These are phyloP conservation scores for Eublepharis macularius DNA, from an alignment of 2,113 vertebrate species.

Conservation along the genomic window DNA sequence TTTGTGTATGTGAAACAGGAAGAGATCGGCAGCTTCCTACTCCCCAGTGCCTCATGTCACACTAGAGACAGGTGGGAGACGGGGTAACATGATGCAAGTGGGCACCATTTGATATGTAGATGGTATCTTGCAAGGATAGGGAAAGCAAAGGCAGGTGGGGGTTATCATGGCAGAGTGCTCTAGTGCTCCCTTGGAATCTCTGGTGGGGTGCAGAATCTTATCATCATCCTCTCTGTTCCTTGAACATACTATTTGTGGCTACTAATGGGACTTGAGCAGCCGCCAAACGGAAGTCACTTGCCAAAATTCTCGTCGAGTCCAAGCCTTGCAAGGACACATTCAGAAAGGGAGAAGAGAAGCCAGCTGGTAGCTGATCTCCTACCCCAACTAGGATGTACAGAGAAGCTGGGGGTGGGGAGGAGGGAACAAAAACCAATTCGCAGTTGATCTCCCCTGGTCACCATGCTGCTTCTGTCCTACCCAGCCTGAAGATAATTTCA, in stretches of 20 bases:
- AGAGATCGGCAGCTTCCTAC: background rate
- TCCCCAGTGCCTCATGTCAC: background rate
- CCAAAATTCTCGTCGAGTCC: too few relatives aligned
- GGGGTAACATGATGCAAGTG: background rate
- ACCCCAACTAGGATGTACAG: too few relatives aligned
- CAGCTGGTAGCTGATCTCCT: too few relatives aligned
- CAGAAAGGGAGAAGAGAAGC: too few relatives aligned
- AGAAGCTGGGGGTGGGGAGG: too few relatives aligned
- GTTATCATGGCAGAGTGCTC: background rate
- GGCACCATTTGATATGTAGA: background rate
- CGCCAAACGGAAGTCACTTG: too few relatives aligned
- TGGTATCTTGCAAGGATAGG: background rate
- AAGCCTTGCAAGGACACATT: too few relatives aligned
- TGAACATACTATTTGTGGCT: background rate
- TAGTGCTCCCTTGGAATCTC: background rate
- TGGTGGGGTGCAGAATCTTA: background rate
- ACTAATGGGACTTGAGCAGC: too few relatives aligned
- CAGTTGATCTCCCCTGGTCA: too few relatives aligned
- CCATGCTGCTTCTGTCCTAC: too few relatives aligned
- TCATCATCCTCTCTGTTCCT: background rate
- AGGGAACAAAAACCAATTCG: too few relatives aligned
- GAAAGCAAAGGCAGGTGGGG: background rate
- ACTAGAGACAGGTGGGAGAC: background rate
- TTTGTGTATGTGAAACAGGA: slow-evolving; percentile 15
- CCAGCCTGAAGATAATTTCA: too few relatives aligned